Evolutionary conservation across 2,113 vertebrate genomes (phyloP).

Genomic region (Amphiprion ocellaris): DNA sequence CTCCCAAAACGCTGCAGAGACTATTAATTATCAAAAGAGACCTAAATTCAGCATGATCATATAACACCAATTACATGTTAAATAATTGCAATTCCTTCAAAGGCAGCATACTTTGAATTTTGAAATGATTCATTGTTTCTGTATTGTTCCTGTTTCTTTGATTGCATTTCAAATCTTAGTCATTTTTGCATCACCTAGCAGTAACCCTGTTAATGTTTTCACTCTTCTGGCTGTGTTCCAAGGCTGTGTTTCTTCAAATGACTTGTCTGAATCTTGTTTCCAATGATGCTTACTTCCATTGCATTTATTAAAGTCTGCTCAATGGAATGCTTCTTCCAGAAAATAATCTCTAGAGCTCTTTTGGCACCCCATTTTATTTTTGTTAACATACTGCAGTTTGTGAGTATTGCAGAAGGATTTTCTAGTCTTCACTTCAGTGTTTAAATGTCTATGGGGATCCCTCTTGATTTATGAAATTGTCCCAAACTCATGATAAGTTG

Average conservation of each 20-base stretch:
- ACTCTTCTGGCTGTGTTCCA: neutral
- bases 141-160: neutral
- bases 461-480: too few relatives aligned
- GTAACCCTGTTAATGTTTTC: slow-evolving; percentile 29
- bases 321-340: slow-evolving; percentile 15
- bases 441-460: too few relatives aligned
- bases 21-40: slow-evolving; percentile 55
- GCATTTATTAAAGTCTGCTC: slow-evolving; percentile 27
- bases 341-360: slow-evolving; percentile 1
- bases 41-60: slow-evolving; percentile 17
- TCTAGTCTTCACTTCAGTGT: too few relatives aligned
- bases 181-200: slow-evolving; percentile 27
- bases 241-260: slow-evolving; percentile 33
- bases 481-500: too few relatives aligned
- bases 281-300: slow-evolving; percentile 59
- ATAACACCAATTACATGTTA: neutral
- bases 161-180: neutral
- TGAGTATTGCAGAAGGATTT: too few relatives aligned
- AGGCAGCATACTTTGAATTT: slow-evolving; percentile 1
- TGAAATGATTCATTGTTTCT: neutral
- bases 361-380: neutral
- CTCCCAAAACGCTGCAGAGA: slow-evolving; percentile 35
- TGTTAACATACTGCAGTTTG: too few relatives aligned
- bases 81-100: slow-evolving; percentile 10
- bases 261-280: slow-evolving; percentile 50